Evolutionary conservation across 2,888 invertebrate species (phyloP).

Genomic region (Agrilus biguttatus): DNA sequence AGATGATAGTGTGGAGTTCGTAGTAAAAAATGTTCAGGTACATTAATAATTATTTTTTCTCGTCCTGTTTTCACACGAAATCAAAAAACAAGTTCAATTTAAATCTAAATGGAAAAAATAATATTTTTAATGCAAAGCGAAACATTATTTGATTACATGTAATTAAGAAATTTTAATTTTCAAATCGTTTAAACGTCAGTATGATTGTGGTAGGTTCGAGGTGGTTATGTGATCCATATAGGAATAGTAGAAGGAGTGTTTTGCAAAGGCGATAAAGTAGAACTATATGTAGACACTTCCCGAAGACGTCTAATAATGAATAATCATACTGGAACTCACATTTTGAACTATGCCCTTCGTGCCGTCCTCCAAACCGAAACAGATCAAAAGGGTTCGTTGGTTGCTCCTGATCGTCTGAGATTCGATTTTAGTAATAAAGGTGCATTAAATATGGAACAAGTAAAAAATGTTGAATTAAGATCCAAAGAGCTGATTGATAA

Average conservation of each 20-base stretch:
- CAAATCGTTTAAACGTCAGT: too few species aligned
- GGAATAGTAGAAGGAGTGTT: slow-evolving; percentile 78
- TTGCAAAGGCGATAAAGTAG: slow-evolving; percentile 71
- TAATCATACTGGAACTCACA: slow-evolving; percentile 96
- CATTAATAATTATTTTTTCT: too few species aligned
- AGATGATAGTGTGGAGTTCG: slow-evolving; percentile 81
- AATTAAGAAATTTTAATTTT: too few species aligned
- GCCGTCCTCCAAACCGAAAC: slow-evolving; percentile 81
- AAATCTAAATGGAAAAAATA: too few species aligned
- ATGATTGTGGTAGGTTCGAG: slow-evolving; percentile 35
- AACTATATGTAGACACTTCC: slow-evolving; percentile 66
- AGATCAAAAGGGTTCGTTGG: slow-evolving; percentile 93
- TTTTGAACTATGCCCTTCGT: slow-evolving; percentile 86
- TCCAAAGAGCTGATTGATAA: slow-evolving; percentile 59
- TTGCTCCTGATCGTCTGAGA: slow-evolving; percentile 89
- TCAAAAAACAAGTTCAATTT: too few species aligned
- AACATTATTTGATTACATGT: too few species aligned
- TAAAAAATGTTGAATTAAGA: slow-evolving; percentile 70
- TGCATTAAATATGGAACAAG: slow-evolving; percentile 78
- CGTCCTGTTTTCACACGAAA: too few species aligned
- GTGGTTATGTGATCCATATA: slow-evolving; percentile 89
- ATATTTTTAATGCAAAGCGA: too few species aligned
- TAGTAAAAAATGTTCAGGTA: slow-evolving; percentile 85
- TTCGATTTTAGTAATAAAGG: slow-evolving; percentile 96
- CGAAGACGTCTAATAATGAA: slow-evolving; percentile 91